Percentiles rank a stretch among this genome's conserved stretches.
These are phyloP conservation scores for Poecilus cupreus DNA, from an alignment of 2,888 invertebrate species.

Conservation along the genomic window DNA sequence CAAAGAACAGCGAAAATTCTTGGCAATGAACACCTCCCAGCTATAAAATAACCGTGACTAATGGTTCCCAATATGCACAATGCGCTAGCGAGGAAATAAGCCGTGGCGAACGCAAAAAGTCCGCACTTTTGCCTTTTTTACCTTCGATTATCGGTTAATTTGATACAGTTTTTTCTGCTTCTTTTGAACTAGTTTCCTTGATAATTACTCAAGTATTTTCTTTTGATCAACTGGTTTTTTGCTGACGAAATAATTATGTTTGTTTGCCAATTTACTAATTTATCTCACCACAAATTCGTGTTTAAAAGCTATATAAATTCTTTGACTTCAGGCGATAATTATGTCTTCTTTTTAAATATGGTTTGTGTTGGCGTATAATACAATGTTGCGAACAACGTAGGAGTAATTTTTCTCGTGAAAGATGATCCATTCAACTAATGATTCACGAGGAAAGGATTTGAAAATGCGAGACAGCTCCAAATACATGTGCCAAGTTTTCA, in stretches of 20 bases:
- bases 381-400: not conserved
- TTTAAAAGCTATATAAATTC: not conserved
- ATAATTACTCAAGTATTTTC: not conserved
- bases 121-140: not conserved
- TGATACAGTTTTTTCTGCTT: not conserved
- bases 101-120: slow-evolving; percentile 18
- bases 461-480: not conserved
- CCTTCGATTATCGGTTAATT: slow-evolving; percentile 5
- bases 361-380: slow-evolving; percentile 11
- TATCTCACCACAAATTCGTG: not conserved
- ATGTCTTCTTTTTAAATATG: not conserved
- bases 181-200: not conserved
- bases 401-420: not conserved
- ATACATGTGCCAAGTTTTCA: slow-evolving; percentile 11
- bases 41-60: slow-evolving; percentile 15
- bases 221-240: not conserved
- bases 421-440: slow-evolving; percentile 26
- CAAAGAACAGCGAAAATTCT: slow-evolving; percentile 36
- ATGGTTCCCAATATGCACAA: slow-evolving; percentile 35
- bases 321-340: not conserved
- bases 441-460: not conserved
- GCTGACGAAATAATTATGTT: slow-evolving; percentile 5
- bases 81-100: not conserved
- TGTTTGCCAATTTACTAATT: not conserved
- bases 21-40: slow-evolving; percentile 31